Conservation (phyloP, 2,113 vertebrate genomes). For the Thamnaconus septentrionalis region DNA sequence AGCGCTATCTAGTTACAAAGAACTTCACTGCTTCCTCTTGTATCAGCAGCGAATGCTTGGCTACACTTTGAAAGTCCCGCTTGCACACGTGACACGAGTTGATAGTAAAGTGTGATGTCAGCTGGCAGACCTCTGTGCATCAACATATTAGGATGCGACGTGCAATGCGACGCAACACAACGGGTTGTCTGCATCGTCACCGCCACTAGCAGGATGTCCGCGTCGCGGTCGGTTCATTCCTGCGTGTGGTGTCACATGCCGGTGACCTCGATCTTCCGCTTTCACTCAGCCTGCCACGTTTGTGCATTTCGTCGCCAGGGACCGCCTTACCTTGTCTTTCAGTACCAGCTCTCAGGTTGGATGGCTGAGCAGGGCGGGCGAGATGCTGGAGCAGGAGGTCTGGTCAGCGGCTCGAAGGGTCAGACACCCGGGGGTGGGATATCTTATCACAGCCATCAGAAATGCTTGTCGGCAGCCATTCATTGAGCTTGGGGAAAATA, state of each 20-base stretch:
- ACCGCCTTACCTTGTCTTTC: constrained; percentile 79
- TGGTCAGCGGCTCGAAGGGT: constrained; percentile 40
- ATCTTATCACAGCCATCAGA: constrained; percentile 78
- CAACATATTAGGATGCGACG: constrained; percentile 16
- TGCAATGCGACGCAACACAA: constrained; percentile 43
- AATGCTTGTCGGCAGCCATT: constrained; percentile 81
- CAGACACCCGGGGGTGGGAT: constrained; percentile 63
- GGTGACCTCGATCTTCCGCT: constrained; percentile 61
- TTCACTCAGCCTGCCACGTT: constrained; percentile 63
- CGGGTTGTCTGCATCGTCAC: constrained; percentile 27
- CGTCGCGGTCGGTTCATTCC: constrained; percentile 53
- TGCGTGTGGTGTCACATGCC: constrained; percentile 59
- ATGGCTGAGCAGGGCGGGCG: constrained; percentile 66
- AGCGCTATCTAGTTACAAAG: no score
- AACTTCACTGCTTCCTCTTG: no score
- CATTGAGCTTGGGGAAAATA: constrained; percentile 77
- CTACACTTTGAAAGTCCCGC: constrained; percentile 4
- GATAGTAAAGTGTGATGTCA: constrained; percentile 30
- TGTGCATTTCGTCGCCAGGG: constrained; percentile 57
- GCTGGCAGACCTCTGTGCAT: constrained; percentile 47
- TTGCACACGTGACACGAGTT: constrained; percentile 13
- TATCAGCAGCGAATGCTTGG: not conserved
- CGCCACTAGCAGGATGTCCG: constrained; percentile 62
- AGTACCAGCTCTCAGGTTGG: constrained; percentile 68
- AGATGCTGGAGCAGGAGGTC: constrained; percentile 60